Evolutionary conservation across 2,888 invertebrate genomes (phyloP), one percentile per base, ranked within the genome.

Genomic region (Monoplex corrugatus): DNA sequence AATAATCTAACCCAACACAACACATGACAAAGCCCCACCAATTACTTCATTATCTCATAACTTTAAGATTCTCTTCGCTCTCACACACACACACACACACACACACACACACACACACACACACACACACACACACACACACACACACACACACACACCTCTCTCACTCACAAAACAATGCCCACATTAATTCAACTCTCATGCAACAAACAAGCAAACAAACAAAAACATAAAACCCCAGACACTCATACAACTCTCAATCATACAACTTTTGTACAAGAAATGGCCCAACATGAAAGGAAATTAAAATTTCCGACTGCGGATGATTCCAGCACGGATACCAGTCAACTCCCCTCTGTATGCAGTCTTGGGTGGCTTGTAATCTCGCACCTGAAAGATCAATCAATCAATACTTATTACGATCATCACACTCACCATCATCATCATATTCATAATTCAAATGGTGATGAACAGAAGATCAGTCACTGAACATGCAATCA

Each of bases 341-440:
- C 99, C 99, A 87, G 98, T 98, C 86, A 98, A 96, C 97, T 99
- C 99, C 89, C 99, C 99, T 89, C 97, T 97, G 96, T 99, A 99
- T 50, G 45, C 38, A 19, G 16, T 50, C 50, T 50, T 50, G 0
- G 97, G 96, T 8, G 97, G 95, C 96, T 99, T 99, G 2, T 98
- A 97, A 94, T 98, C 98, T 90, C 98, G 97, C 0, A 98, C 97
- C 97, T 97, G 90, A 82, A 88, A 85, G 40, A 82, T 45, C 13
- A 50, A 38, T 57, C 1, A 50, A 57, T 87, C 3, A 38, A 50
- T 13, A 75, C 19, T 23, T 3, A 16, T 13, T 50, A 13, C 16
- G 10, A 50, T 13, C 50, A 50, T 16, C 0, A 89, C 16, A 75
- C 8, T 13, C 50, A 50, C 50, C 50, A 50, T 50, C 50, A 13